These are phyloP conservation scores for Drosophila sordidula DNA, from an alignment of 2,888 invertebrate genomes.

Conservation along the genomic window DNA sequence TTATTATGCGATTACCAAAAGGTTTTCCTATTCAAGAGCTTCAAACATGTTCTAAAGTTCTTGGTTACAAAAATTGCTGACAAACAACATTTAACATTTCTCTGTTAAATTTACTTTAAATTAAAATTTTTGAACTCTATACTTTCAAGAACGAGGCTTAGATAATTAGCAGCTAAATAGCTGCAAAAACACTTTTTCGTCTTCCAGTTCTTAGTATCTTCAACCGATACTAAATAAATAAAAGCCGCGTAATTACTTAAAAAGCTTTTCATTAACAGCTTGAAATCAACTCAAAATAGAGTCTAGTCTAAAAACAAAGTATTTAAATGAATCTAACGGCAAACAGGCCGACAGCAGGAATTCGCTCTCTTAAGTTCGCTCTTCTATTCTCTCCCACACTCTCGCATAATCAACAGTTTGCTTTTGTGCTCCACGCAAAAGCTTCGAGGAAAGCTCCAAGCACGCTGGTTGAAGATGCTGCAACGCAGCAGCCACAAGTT, in stretches of 20 bases:
- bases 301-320: not conserved
- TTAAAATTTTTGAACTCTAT: too few species aligned
- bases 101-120: too few species aligned
- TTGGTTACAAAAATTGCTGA: too few species aligned
- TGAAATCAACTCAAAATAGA: not conserved
- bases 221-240: conserved; percentile 2
- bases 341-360: not conserved
- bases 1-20: too few species aligned
- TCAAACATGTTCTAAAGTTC: too few species aligned
- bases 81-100: too few species aligned
- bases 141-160: too few species aligned
- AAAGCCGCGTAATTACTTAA: not conserved
- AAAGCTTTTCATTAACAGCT: conserved; percentile 1
- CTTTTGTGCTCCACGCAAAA: conserved; percentile 48
- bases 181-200: too few species aligned
- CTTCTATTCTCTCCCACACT: not conserved
- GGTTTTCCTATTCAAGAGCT: too few species aligned
- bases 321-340: conserved; percentile 13
- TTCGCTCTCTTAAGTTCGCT: conserved; percentile 23
- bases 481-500: conserved; percentile 74
- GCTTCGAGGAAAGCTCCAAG: conserved; percentile 14
- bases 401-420: conserved; percentile 67
- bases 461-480: conserved; percentile 43
- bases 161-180: too few species aligned
- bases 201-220: too few species aligned